Evolutionary conservation across 1,140 invertebrate species (phyloP).

Genomic region (Drosophila rhopaloa): DNA sequence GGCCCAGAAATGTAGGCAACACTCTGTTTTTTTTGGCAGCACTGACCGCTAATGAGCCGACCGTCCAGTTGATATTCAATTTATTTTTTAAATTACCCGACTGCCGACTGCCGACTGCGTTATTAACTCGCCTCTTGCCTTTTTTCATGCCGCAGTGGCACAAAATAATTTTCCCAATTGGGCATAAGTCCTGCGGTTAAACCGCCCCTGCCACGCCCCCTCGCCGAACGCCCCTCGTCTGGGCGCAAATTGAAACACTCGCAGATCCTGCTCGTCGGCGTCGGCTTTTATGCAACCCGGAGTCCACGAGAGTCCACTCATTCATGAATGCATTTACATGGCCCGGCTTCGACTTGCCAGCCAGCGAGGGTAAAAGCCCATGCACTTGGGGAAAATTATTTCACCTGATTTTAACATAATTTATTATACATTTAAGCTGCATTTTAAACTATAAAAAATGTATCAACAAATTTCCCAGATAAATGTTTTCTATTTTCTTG

Average conservation of each 20-base stretch:
- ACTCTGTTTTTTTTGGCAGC: slow-evolving; percentile 13
- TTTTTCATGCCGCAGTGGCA: slow-evolving; percentile 73
- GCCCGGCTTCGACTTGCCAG: slow-evolving; percentile 26
- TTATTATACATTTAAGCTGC: too few species aligned
- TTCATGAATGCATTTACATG: slow-evolving; percentile 81
- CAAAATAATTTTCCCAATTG: slow-evolving; percentile 81
- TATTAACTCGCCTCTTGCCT: slow-evolving; percentile 31
- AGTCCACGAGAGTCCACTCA: slow-evolving; percentile 65
- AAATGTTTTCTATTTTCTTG: too few species aligned
- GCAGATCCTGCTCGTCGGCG: slow-evolving; percentile 48
- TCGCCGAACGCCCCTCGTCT: not conserved
- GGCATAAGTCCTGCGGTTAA: slow-evolving; percentile 73
- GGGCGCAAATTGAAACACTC: slow-evolving; percentile 78
- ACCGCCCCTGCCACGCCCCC: not conserved
- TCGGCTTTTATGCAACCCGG: slow-evolving; percentile 65
- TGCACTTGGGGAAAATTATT: slow-evolving; percentile 21
- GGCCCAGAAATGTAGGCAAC: slow-evolving; percentile 43
- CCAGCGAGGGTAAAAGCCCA: slow-evolving; percentile 6
- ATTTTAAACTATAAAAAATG: too few species aligned
- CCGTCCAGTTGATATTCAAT: slow-evolving; percentile 67
- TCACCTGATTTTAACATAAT: too few species aligned
- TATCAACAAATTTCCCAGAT: too few species aligned
- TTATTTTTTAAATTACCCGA: slow-evolving; percentile 56
- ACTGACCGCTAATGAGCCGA: slow-evolving; percentile 66
- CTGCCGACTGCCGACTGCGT: slow-evolving; percentile 11